Evolutionary conservation across 2,888 invertebrate genomes (phyloP), one percentile per base, ranked within the genome.

Genomic region (Leptura quadrifasciata): DNA sequence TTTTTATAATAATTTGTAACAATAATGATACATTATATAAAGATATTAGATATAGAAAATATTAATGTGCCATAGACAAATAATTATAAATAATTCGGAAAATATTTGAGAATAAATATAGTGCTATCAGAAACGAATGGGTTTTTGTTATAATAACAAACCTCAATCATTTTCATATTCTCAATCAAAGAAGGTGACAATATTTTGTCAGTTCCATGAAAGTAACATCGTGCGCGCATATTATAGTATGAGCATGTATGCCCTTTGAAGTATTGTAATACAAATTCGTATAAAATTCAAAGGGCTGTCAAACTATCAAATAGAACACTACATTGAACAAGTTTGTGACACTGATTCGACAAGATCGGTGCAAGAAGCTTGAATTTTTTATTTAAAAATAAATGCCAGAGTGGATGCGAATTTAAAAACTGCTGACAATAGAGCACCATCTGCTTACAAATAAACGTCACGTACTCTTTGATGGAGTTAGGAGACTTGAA

Each of bases 401-500:
- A 39, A 63, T 63, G 10, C 39, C 39, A 63, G 27, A 63, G 63
- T 12, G 35, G 61, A 18, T 12, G 63, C 15, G 63, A 63, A 39
- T 63, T 63, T 63, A 63, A 35, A 39, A 35, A 63, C 39, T 63
- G 63, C 63, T 63, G 63, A 63, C 63, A 39, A 63, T 39, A 39
- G 20, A 63, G 20, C 63, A 39, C 47, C 63, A 39, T 39, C 63
- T 39, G n/a, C 20, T 63, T 63, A 39, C 35, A 63, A 39, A 63
- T 63, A 63, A 39, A 39, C 47, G 63, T 63, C 63, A 63, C 39
- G 63, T 63, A 39, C 47, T 63, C 39, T 21, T 39, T 18, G 18
- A 18, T 20, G 15, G 47, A n/a, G 47, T 47, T 47, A 47, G n/a
- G n/a, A 47, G n/a, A 47, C 15, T 47, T 47, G 15, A 47, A 47